phyloP scores from a whole-genome alignment of 2,888 invertebrate species.

The Diarsia dahlii region DNA sequence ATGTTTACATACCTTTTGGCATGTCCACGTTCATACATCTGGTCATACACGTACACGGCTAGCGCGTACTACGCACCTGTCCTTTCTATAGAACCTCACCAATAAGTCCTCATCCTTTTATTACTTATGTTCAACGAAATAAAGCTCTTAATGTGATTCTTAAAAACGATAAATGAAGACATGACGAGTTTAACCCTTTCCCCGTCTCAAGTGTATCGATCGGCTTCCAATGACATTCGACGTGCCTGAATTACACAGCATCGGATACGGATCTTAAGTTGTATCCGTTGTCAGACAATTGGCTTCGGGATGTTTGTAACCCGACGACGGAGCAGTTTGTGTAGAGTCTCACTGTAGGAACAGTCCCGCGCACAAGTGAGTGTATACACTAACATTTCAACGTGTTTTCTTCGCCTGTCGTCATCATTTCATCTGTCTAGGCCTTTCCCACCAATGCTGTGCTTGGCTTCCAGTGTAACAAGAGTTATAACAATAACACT shows the following conservation, averaged over 20 bases:
- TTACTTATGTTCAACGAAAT: not conserved
- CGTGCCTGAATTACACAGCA: slow-evolving; percentile 1
- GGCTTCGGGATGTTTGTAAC: slow-evolving; percentile 14
- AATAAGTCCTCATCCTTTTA: too few species aligned
- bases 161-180: not conserved
- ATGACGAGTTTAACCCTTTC: not conserved
- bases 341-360: not conserved
- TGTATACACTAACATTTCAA: not conserved
- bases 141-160: not conserved
- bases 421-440: not conserved
- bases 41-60: too few species aligned
- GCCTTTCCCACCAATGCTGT: not conserved
- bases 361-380: not conserved
- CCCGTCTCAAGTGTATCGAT: not conserved
- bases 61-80: too few species aligned
- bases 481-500: not conserved
- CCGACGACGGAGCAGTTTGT: slow-evolving; percentile 10
- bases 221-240: slow-evolving; percentile 7
- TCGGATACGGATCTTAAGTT: not conserved
- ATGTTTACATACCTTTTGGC: too few species aligned
- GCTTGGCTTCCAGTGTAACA: not conserved
- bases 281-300: slow-evolving; percentile 33
- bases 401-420: not conserved
- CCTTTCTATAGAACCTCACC: too few species aligned
- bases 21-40: too few species aligned